Evolutionary conservation across 2,888 invertebrate genomes (phyloP), one percentile per base, ranked within the genome.

Genomic region (Drosophila neonasuta): DNA sequence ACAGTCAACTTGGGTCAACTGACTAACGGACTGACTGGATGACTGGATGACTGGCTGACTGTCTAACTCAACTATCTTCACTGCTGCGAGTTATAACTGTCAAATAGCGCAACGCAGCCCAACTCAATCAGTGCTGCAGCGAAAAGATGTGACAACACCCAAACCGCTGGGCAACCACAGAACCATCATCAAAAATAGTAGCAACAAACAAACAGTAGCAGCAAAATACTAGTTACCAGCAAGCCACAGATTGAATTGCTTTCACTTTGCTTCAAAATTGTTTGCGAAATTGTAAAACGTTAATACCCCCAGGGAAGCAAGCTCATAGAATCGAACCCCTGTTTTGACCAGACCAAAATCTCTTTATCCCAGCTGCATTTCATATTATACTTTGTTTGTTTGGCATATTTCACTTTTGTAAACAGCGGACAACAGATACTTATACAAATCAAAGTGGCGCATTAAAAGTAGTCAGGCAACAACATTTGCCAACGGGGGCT

Each of bases 241-340:
- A 54, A 50, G 71, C 70, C 74, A 51, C 72, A 84, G 74, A 88
- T 85, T 74, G 75, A 86, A 80, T 88, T 79, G 87, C 71, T 77
- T 74, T 77, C 71, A 68, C 61, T 80, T 70, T 66, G 49, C 54
- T 50, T 54, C 24, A 20, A 74, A 77, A 72, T 57, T 69, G 64
- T 75, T 75, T 67, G 59, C 64, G 34, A 54, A 78, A 69, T 74
- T 71, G 69, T 52, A 65, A 68, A 77, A 56, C 52, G 56, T 52
- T 50, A 46, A 34, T 54, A 71, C 49, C 71, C 69, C 30, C 42
- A 24, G 45, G 59, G 64, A 46, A 63, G 17, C 24, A 10, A 32
- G 10, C 39, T 41, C 44, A 32, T 10, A 48, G 54, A 51, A 46
- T 46, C n/a, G 17, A 11, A 11, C 5, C 36, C 36, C 36, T 36